These are phyloP conservation scores for Pachliopta kotzebuea DNA, from an alignment of 2,888 invertebrate species.

Conservation along the genomic window DNA sequence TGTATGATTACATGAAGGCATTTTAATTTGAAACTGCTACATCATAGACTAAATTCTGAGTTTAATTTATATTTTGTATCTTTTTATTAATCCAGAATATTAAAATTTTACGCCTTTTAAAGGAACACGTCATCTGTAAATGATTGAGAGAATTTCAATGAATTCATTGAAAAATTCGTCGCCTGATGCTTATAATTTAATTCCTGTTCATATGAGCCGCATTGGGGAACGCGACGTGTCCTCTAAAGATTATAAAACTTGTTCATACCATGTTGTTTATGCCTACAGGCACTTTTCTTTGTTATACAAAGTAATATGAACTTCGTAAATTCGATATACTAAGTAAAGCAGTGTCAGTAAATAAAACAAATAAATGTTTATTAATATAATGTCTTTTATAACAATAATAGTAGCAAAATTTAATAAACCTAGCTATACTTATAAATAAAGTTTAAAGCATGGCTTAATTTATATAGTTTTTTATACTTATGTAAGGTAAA, in stretches of 20 bases:
- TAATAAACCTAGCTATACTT: too few relatives aligned
- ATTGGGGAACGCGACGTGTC: constrained; percentile 32
- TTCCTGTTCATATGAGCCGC: constrained; percentile 49
- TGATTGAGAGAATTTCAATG: constrained; percentile 50
- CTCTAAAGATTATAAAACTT: constrained; percentile 9
- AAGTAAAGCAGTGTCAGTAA: too few relatives aligned
- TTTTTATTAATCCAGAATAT: constrained; percentile 21
- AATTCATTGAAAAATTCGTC: constrained; percentile 50
- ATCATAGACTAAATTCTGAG: neutral
- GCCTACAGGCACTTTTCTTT: neutral
- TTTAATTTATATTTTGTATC: constrained; percentile 7
- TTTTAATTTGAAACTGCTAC: too few relatives aligned
- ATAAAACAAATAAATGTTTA: too few relatives aligned
- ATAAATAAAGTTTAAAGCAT: neutral
- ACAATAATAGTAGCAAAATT: too few relatives aligned
- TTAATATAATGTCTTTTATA: too few relatives aligned
- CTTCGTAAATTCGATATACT: too few relatives aligned
- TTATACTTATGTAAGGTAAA: neutral
- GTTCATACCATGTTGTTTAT: neutral
- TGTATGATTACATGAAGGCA: too few relatives aligned
- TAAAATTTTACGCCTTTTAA: constrained; percentile 22
- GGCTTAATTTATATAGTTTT: neutral
- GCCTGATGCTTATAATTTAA: constrained; percentile 51
- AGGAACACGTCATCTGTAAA: constrained; percentile 30
- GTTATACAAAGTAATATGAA: neutral